Percentiles rank a stretch among this genome's conserved stretches.
These are phyloP conservation scores for Oxytorus armatus DNA, from an alignment of 2,888 invertebrate genomes.

Conservation along the genomic window DNA sequence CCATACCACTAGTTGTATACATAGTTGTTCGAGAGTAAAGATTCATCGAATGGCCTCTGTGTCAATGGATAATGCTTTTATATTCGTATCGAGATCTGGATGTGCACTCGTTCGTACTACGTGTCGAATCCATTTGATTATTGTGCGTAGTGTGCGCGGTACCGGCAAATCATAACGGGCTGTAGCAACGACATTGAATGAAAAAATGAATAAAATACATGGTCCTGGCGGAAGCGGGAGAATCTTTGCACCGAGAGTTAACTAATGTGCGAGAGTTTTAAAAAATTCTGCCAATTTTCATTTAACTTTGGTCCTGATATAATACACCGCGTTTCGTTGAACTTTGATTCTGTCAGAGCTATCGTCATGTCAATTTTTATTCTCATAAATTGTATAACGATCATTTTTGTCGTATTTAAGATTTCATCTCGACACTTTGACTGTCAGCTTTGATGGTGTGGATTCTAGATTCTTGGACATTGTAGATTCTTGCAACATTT, in stretches of 20 bases:
- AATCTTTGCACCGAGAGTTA: background rate
- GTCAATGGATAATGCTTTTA: conserved; percentile 33
- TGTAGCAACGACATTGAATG: background rate
- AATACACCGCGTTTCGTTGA: too few relatives aligned
- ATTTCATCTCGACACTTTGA: too few relatives aligned
- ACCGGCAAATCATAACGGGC: background rate
- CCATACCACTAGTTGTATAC: conserved; percentile 36
- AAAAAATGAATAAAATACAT: background rate
- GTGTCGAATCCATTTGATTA: conserved; percentile 39
- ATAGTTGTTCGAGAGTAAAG: conserved; percentile 16
- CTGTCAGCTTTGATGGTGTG: too few relatives aligned
- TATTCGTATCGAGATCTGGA: conserved; percentile 32
- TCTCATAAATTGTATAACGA: too few relatives aligned
- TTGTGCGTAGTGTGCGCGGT: background rate
- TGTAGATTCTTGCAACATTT: too few relatives aligned
- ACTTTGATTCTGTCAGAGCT: background rate
- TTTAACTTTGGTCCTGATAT: background rate
- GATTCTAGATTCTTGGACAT: too few relatives aligned
- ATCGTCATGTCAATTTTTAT: too few relatives aligned
- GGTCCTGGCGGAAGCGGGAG: background rate
- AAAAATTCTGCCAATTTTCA: background rate
- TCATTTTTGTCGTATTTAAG: too few relatives aligned
- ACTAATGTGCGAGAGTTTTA: background rate
- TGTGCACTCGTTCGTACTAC: background rate
- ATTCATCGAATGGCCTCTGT: conserved; percentile 29